Conservation (phyloP, 35 echinoderm and acorn worm species). For the Holothuria glaberrima region DNA sequence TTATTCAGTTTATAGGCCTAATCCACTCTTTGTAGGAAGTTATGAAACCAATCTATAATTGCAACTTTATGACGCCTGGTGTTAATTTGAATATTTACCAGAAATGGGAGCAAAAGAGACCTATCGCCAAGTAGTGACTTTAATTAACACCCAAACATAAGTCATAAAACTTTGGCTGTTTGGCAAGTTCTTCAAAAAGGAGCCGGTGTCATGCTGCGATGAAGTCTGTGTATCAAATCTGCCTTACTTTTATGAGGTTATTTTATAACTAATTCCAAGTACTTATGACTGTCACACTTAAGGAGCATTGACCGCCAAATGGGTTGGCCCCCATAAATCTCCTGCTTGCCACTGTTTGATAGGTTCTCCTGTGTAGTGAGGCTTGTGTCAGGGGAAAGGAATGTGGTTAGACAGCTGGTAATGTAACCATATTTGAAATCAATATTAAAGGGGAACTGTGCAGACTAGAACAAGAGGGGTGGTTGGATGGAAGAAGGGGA, state of each 20-base stretch:
- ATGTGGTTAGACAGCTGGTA: slow-evolving; percentile 29
- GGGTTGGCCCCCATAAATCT: slow-evolving; percentile 35
- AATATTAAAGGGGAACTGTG: slow-evolving; percentile 20
- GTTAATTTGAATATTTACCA: slow-evolving; percentile 35
- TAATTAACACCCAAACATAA: slow-evolving; percentile 22
- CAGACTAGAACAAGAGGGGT: too few species aligned
- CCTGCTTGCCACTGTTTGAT: slow-evolving; percentile 10
- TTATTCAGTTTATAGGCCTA: too few species aligned
- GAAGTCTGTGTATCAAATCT: slow-evolving; percentile 39
- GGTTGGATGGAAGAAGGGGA: too few species aligned
- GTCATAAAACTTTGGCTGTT: slow-evolving; percentile 41
- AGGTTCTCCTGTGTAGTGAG: not conserved
- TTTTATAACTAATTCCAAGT: slow-evolving; percentile 14
- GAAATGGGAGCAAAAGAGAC: not conserved
- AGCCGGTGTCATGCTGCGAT: slow-evolving; percentile 22
- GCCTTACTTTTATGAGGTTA: slow-evolving; percentile 34
- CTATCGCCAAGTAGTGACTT: not conserved
- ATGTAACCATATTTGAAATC: slow-evolving; percentile 15
- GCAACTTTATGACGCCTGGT: slow-evolving; percentile 20
- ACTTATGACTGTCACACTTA: not conserved
- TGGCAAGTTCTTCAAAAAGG: slow-evolving; percentile 18
- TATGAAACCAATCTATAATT: not conserved
- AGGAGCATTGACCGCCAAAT: slow-evolving; percentile 46
- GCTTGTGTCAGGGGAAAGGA: slow-evolving; percentile 38
- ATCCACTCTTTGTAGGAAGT: too few species aligned